Evolutionary conservation across 2,113 vertebrate species (phyloP).

Genomic region (Pimephales promelas): DNA sequence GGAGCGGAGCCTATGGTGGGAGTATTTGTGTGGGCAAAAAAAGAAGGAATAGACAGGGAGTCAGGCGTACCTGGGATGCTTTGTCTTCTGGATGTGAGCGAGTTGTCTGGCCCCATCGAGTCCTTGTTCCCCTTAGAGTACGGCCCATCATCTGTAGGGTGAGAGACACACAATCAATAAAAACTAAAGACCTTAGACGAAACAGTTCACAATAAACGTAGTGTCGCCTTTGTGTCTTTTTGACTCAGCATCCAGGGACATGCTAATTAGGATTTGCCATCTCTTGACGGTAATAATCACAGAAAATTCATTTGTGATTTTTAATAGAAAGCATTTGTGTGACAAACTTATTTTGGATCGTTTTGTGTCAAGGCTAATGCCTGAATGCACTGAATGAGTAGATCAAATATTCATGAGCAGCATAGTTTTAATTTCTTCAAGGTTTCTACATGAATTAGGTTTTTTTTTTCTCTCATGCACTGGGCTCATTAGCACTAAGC

Average conservation of each 20-base stretch:
- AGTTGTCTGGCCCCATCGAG: conserved; percentile 70
- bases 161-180: conserved; percentile 28
- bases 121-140: conserved; percentile 85
- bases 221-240: neutral
- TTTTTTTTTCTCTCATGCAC: conserved; percentile 16
- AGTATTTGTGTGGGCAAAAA: neutral
- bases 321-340: neutral
- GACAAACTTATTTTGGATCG: neutral
- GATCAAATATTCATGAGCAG: conserved; percentile 48
- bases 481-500: conserved; percentile 16
- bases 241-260: neutral
- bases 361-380: neutral
- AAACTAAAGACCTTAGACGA: neutral
- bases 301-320: neutral
- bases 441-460: conserved; percentile 48
- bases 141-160: conserved; percentile 81
- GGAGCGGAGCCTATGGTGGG: conserved; percentile 1
- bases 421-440: conserved; percentile 39
- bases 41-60: neutral
- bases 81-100: conserved; percentile 81
- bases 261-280: neutral
- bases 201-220: neutral
- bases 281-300: neutral
- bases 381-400: neutral
- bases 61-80: conserved; percentile 84